Evolutionary conservation across 2,797 vertebrate species (phyloP).

Genomic region (Borostomias antarcticus): DNA sequence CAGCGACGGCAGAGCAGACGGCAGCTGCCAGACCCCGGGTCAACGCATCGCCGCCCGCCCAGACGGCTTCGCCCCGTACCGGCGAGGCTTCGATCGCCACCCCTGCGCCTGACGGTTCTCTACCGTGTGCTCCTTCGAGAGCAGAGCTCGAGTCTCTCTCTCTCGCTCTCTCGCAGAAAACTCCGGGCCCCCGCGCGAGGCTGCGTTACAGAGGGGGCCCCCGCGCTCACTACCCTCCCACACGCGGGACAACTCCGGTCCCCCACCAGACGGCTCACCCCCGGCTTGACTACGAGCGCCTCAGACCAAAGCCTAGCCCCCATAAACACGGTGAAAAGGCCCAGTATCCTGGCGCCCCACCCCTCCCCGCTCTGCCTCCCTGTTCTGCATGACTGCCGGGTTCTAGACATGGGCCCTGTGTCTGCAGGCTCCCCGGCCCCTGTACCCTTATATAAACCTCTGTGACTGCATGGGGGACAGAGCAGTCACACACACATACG

Average conservation of each 20-base stretch:
- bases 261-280: slow-evolving; percentile 28
- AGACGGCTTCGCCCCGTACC: no score
- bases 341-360: slow-evolving; percentile 19
- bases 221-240: no score
- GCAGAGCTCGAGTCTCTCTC: not conserved
- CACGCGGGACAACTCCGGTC: slow-evolving; percentile 11
- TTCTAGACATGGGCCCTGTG: slow-evolving; percentile 55
- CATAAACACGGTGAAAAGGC: slow-evolving; percentile 33
- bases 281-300: not conserved
- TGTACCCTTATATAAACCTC: slow-evolving; percentile 55
- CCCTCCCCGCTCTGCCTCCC: slow-evolving; percentile 24
- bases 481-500: slow-evolving; percentile 18
- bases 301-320: slow-evolving; percentile 41
- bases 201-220: no score
- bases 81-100: no score
- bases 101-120: no score
- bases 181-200: not conserved
- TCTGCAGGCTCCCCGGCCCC: slow-evolving; percentile 49
- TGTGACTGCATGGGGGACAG: slow-evolving; percentile 31
- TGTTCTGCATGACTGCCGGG: slow-evolving; percentile 65
- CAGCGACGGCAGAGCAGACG: slow-evolving; percentile 51
- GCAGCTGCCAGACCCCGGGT: slow-evolving; percentile 67
- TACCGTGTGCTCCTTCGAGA: no score
- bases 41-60: slow-evolving; percentile 29
- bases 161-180: not conserved